Evolutionary conservation across 1,140 invertebrate species (phyloP).

Genomic region (Drosophila miranda): DNA sequence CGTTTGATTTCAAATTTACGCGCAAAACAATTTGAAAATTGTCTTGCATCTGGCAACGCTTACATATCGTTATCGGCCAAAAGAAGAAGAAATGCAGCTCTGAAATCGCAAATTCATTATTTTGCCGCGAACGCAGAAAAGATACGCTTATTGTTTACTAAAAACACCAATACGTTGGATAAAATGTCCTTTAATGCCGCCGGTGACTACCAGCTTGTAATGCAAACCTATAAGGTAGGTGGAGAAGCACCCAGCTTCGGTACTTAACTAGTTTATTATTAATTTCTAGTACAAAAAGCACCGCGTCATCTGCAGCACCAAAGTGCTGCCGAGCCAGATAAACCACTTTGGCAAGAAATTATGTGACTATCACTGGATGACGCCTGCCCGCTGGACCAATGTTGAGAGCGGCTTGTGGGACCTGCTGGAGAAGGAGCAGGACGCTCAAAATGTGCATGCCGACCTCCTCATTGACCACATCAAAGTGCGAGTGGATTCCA

Average conservation of each 20-base stretch:
- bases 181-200: slow-evolving; percentile 43
- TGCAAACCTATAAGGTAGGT: slow-evolving; percentile 53
- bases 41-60: neutral
- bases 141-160: neutral
- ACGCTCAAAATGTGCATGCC: slow-evolving; percentile 22
- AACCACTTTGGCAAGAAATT: slow-evolving; percentile 22
- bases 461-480: slow-evolving; percentile 54
- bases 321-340: slow-evolving; percentile 48
- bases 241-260: too few species aligned
- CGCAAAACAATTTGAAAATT: neutral
- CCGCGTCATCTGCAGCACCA: slow-evolving; percentile 37
- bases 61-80: too few species aligned
- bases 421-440: slow-evolving; percentile 24
- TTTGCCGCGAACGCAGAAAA: neutral
- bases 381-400: slow-evolving; percentile 34
- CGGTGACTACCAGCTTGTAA: slow-evolving; percentile 41
- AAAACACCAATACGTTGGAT: neutral
- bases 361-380: slow-evolving; percentile 61
- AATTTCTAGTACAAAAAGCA: slow-evolving; percentile 40
- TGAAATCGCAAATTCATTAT: slow-evolving; percentile 2
- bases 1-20: slow-evolving; percentile 7
- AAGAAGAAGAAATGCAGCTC: neutral
- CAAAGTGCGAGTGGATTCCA: slow-evolving; percentile 29
- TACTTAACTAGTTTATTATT: neutral
- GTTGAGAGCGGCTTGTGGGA: slow-evolving; percentile 37